These are phyloP conservation scores for Aporrectodea caliginosa DNA, from an alignment of 1,140 invertebrate species.

Conservation along the genomic window DNA sequence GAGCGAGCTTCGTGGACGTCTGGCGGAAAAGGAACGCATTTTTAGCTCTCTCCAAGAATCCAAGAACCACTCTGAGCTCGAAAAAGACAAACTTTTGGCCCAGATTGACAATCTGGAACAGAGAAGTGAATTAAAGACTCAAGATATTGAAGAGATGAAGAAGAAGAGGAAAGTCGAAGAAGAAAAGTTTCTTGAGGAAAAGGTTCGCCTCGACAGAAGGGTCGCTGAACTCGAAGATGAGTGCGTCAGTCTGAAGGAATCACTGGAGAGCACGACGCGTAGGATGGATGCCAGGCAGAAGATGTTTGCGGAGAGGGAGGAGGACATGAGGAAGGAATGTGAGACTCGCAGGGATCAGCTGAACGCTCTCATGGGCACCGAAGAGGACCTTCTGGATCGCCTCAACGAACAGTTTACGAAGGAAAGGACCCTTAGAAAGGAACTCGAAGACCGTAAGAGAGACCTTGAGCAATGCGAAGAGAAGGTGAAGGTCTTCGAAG, in stretches of 20 bases:
- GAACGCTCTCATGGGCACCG: not conserved
- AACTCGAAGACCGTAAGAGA: slow-evolving; percentile 4
- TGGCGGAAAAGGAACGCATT: not conserved
- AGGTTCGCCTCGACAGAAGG: not conserved
- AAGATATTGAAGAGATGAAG: not conserved
- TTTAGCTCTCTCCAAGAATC: not conserved
- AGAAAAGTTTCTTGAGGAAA: not conserved
- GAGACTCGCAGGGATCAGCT: not conserved
- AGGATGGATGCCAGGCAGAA: not conserved
- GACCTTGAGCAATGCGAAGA: slow-evolving; percentile 5
- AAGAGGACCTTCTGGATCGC: not conserved
- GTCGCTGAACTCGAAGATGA: not conserved
- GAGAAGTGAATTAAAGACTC: not conserved
- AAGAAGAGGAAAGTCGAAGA: not conserved
- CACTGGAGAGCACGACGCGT: not conserved
- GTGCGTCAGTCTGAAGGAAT: not conserved
- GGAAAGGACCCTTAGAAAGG: not conserved
- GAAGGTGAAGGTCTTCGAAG: not conserved
- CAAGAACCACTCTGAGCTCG: not conserved
- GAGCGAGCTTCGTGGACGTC: not conserved
- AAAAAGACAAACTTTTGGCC: not conserved
- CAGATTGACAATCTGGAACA: not conserved
- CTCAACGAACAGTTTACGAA: slow-evolving; percentile 2
- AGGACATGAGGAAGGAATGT: not conserved
- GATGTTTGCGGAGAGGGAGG: not conserved